Evolutionary conservation across 2,888 invertebrate genomes (phyloP), one percentile per base, ranked within the genome.

Genomic region (Smittia sp.): DNA sequence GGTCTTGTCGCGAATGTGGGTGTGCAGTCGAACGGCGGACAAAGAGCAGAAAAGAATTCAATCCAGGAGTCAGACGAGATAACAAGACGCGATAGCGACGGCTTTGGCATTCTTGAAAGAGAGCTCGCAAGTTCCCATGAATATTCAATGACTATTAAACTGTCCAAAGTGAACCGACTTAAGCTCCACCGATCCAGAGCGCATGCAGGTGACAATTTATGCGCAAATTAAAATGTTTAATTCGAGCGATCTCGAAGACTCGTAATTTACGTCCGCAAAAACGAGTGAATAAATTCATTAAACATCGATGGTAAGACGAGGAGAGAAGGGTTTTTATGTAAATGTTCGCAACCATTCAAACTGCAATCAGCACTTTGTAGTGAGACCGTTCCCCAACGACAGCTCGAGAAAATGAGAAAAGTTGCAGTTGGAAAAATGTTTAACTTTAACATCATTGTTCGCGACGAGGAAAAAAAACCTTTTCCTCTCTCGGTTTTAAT

Each of bases 191-290:
- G 58, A 58, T 58, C 22, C 24, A 58, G 18, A 22, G 11, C 15
- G 24, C 58, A 58, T 54, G n/a, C 62, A 39, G 62, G 72, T 72
- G 72, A 72, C 72, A 72, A 72, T 72, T 72, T 62, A 72, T 62
- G 62, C 52, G 72, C 62, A 70, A 70, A 70, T 70, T 70, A 70
- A 70, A 70, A 70, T 72, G 58, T 62, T 62, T 39, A 7, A 38
- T 18, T 39, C 38, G 11, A 18, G 13, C 67, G 18, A 67, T 39
- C 39, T 6, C 2, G 22, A 7, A 9, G 13, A 15, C 3, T 67
- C 39, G 39, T 20, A 67, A 67, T 39, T 67, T 67, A 67, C 41
- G 41, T 18, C 41, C 9, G 15, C 22, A 41, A 46, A 41, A 67
- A 39, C 39, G 46, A 39, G 41, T 41, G 32, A 67, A 67, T 67